These are phyloP conservation scores for Phorcus lineatus DNA, from an alignment of 2,888 invertebrate species.

Conservation along the genomic window DNA sequence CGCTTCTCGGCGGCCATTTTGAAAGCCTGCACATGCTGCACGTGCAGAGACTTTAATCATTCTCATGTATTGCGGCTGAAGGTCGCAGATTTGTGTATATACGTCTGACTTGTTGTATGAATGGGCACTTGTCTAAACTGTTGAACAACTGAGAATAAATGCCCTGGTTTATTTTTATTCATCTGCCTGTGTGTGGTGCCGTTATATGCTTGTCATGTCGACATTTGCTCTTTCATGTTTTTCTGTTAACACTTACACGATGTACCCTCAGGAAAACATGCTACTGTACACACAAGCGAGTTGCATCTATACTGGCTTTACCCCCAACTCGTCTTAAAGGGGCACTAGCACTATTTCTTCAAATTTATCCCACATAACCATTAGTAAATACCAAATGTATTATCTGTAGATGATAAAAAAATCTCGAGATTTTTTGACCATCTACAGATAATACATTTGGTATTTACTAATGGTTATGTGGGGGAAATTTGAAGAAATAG, in stretches of 20 bases:
- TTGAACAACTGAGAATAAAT: constrained; percentile 10
- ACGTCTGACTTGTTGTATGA: constrained; percentile 5
- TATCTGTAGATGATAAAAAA: no score
- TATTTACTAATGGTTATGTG: no score
- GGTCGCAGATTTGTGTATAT: constrained; percentile 14
- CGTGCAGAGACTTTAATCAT: background rate
- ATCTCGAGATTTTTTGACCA: no score
- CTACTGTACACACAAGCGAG: no score
- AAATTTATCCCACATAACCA: no score
- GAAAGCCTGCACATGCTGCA: constrained; percentile 8
- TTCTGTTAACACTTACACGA: background rate
- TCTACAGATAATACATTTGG: no score
- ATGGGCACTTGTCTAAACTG: constrained; percentile 18
- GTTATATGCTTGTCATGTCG: background rate
- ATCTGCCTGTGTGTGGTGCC: background rate
- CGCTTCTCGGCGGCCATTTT: no score
- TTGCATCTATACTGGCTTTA: no score
- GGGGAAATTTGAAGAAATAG: no score
- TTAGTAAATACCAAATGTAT: no score
- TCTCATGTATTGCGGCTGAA: background rate
- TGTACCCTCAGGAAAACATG: background rate
- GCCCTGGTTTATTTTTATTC: constrained; percentile 1
- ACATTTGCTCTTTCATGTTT: background rate
- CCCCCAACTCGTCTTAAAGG: no score
- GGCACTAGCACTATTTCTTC: no score